Percentiles rank a stretch among this genome's conserved stretches.
Evolutionary conservation across 2,888 invertebrate genomes (phyloP).

Genomic region (Agrilus mali): DNA sequence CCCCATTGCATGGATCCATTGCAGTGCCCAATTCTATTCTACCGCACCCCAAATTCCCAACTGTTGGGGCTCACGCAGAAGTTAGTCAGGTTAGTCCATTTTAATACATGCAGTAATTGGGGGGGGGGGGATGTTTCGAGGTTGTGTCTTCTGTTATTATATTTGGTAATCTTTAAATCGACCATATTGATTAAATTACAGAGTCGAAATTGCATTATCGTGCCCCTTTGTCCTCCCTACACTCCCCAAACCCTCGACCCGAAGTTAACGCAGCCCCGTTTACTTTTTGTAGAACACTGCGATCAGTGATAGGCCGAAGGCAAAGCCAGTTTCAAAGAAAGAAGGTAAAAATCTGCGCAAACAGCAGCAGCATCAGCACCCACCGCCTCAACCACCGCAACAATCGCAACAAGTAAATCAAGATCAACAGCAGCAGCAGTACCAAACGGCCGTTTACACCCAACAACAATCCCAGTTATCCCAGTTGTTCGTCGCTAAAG

Average conservation of each 20-base stretch:
- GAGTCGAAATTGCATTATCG: neutral
- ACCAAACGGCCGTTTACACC: slow-evolving; percentile 35
- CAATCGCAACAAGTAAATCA: slow-evolving; percentile 32
- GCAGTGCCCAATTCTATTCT: slow-evolving; percentile 26
- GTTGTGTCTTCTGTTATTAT: no score
- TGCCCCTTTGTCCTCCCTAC: no score
- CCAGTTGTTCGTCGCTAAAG: slow-evolving; percentile 12
- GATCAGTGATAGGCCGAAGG: slow-evolving; percentile 74
- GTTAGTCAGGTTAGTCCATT: slow-evolving; percentile 36
- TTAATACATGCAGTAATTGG: no score
- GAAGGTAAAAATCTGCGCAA: slow-evolving; percentile 64
- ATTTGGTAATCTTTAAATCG: no score
- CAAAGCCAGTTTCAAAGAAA: slow-evolving; percentile 68
- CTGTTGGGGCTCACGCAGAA: slow-evolving; percentile 40
- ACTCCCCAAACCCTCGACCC: no score
- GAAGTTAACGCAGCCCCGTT: no score
- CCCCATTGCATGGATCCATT: slow-evolving; percentile 36
- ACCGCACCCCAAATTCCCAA: slow-evolving; percentile 30
- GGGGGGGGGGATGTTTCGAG: no score
- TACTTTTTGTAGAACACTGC: slow-evolving; percentile 46
- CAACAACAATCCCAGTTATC: slow-evolving; percentile 28
- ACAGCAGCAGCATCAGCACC: slow-evolving; percentile 32
- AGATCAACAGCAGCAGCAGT: slow-evolving; percentile 39
- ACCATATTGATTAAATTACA: no score
- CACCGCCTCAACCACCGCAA: slow-evolving; percentile 23